phyloP scores from a whole-genome alignment of 2,888 invertebrate species.

The Labia minor region DNA sequence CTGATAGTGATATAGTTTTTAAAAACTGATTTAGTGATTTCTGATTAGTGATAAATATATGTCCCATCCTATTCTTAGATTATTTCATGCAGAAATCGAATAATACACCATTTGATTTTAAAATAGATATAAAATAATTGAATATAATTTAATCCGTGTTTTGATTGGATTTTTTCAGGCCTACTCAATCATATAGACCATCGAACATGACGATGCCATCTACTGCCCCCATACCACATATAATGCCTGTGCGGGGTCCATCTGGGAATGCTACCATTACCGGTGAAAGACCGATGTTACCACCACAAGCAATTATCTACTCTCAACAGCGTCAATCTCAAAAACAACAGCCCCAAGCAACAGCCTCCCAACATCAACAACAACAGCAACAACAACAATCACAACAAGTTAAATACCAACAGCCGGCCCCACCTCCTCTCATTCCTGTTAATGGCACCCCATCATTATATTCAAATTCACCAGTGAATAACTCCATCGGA shows the following conservation, averaged over 20 bases:
- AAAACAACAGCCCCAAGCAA: constrained; percentile 35
- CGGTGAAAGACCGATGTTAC: constrained; percentile 21
- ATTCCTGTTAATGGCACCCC: constrained; percentile 40
- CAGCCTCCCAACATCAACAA: constrained; percentile 30
- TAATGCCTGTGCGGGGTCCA: background rate
- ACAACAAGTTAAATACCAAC: constrained; percentile 16
- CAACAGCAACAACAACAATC: constrained; percentile 14
- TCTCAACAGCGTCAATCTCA: constrained; percentile 23
- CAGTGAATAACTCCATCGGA: constrained; percentile 20
- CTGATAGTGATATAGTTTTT: no score
- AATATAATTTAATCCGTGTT: no score
- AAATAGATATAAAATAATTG: no score
- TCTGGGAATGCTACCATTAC: background rate
- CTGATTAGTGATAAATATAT: no score
- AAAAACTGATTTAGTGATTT: no score
- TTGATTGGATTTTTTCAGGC: no score
- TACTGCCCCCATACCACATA: background rate
- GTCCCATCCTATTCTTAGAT: no score
- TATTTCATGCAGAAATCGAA: no score
- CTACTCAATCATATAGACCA: constrained; percentile 27
- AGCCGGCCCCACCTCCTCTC: constrained; percentile 41
- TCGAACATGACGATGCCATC: constrained; percentile 22
- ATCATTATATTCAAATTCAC: background rate
- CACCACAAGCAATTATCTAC: constrained; percentile 22
- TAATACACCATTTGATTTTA: no score